Percentiles rank a stretch among this genome's conserved stretches.
Conservation (phyloP, 2,888 invertebrate genomes). For the Patella ulyssiponensis region DNA sequence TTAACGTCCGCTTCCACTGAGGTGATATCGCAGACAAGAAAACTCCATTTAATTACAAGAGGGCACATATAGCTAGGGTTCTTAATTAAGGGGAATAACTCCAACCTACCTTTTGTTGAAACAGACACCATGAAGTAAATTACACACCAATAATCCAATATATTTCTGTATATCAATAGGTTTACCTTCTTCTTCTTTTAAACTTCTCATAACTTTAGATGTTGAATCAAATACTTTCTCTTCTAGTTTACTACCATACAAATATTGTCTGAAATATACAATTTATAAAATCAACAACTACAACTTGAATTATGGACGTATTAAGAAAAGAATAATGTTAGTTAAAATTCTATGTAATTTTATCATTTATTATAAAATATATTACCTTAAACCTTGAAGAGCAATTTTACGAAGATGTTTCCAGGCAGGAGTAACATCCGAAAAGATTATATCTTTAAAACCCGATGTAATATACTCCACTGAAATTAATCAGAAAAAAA, state of each 20-base stretch:
- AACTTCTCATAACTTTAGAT: not conserved
- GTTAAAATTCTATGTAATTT: too few species aligned
- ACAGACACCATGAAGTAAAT: not conserved
- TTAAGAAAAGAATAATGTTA: not conserved
- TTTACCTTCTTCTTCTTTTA: not conserved
- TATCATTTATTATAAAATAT: not conserved
- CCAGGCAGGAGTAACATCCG: not conserved
- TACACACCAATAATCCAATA: not conserved
- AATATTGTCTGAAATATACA: not conserved
- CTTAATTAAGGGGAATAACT: not conserved
- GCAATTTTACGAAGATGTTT: not conserved
- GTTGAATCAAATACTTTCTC: not conserved
- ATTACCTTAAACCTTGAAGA: not conserved
- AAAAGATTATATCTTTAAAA: not conserved
- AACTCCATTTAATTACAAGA: too few species aligned
- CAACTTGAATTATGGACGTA: not conserved
- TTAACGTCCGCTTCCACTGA: too few species aligned
- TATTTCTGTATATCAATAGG: not conserved
- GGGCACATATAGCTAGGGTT: too few species aligned
- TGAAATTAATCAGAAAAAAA: not conserved
- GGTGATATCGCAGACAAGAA: too few species aligned
- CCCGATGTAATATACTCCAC: not conserved
- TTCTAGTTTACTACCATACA: not conserved
- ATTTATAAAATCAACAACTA: not conserved
- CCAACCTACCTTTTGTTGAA: not conserved